Conservation (phyloP, 1,140 invertebrate species). For the Colletes gigas region DNA sequence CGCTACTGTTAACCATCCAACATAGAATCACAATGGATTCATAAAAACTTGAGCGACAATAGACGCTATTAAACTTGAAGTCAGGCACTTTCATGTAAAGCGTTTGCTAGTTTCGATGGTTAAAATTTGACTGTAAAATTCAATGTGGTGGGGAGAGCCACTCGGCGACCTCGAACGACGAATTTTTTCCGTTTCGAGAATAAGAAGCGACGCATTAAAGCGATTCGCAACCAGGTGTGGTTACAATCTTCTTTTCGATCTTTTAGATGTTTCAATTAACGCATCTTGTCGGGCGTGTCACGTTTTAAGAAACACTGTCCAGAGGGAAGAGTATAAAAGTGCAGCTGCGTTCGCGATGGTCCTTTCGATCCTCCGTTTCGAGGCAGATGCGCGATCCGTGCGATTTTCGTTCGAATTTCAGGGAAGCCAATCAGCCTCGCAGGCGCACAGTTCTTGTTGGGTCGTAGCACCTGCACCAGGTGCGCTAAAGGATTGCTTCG, state of each 20-base stretch:
- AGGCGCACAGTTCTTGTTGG: constrained; percentile 16
- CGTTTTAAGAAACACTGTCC: background rate
- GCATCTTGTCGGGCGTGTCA: background rate
- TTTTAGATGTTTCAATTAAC: background rate
- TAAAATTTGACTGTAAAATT: background rate
- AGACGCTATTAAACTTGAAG: too few relatives aligned
- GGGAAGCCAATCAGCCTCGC: constrained; percentile 30
- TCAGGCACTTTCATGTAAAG: too few relatives aligned
- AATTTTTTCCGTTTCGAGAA: too few relatives aligned
- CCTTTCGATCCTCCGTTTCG: background rate
- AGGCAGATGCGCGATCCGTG: constrained; percentile 25
- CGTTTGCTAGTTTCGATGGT: too few relatives aligned
- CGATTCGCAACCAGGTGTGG: background rate
- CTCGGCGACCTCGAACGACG: too few relatives aligned
- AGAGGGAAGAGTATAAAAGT: background rate
- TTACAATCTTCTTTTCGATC: background rate
- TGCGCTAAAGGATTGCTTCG: constrained; percentile 30
- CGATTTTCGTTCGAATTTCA: constrained; percentile 48
- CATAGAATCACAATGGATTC: too few relatives aligned
- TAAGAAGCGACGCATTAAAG: background rate
- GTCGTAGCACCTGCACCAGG: constrained; percentile 45
- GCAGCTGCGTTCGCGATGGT: background rate
- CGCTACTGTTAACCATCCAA: too few relatives aligned
- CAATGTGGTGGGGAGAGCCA: too few relatives aligned
- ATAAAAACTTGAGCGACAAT: too few relatives aligned